Percentiles rank a stretch among this genome's conserved stretches.
phyloP scores from a whole-genome alignment of 2,113 vertebrate species.

The Budorcas taxicolor region DNA sequence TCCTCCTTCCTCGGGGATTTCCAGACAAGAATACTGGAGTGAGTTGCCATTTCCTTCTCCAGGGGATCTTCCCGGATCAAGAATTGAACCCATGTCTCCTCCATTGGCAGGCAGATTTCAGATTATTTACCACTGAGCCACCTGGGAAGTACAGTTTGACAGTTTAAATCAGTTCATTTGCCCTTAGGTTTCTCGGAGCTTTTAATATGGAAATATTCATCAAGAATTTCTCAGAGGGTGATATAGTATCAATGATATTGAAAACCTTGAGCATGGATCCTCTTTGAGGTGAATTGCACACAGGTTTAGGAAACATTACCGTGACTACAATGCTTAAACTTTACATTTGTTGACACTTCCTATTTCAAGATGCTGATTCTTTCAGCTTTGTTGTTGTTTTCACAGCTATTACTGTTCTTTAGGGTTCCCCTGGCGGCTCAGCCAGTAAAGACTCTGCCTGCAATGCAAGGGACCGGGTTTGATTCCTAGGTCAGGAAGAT shows the following conservation, averaged over 20 bases:
- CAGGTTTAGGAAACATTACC: background rate
- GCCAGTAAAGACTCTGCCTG: background rate
- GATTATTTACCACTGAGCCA: background rate
- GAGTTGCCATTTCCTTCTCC: background rate
- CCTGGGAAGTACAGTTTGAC: background rate
- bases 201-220: background rate
- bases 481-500: background rate
- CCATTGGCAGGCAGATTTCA: background rate
- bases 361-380: background rate
- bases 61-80: background rate
- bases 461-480: fast-evolving
- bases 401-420: background rate
- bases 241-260: background rate
- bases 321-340: background rate
- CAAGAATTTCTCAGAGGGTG: background rate
- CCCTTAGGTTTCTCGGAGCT: background rate
- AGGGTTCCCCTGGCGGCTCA: background rate
- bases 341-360: background rate
- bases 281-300: background rate
- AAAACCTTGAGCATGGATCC: background rate
- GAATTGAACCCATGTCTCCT: background rate
- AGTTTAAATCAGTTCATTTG: background rate
- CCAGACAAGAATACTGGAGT: background rate
- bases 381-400: background rate
- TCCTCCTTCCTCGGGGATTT: background rate